A percentile compares a stretch with the other conserved stretches of the same genome.
phyloP scores from a whole-genome alignment of 2,888 invertebrate species.

The Orthosia gracilis region DNA sequence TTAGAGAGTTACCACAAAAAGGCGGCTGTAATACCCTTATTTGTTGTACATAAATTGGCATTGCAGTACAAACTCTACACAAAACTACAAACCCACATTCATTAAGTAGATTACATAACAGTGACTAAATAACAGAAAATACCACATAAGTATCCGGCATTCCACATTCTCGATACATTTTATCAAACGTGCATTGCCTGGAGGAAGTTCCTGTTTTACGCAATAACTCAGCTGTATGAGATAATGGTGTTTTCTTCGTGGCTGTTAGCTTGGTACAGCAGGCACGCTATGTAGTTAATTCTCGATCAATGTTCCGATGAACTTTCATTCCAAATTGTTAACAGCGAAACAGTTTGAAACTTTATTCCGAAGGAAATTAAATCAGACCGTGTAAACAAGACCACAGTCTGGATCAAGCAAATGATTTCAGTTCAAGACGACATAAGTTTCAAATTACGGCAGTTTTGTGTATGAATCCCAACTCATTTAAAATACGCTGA shows the following conservation, averaged over 20 bases:
- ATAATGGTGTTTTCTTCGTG: conserved; percentile 55
- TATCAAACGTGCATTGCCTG: conserved; percentile 51
- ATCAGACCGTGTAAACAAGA: conserved; percentile 72
- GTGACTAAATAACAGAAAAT: conserved; percentile 41
- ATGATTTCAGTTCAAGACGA: conserved; percentile 73
- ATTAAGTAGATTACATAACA: conserved; percentile 31
- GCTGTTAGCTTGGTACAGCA: conserved; percentile 33
- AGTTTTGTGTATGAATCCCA: conserved; percentile 71
- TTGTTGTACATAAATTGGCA: conserved; percentile 25
- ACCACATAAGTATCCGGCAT: conserved; percentile 27
- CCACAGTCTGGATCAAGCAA: conserved; percentile 64
- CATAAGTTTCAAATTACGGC: conserved; percentile 76
- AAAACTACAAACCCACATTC: conserved; percentile 12
- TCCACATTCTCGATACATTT: conserved; percentile 54
- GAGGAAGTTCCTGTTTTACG: conserved; percentile 55
- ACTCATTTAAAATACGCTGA: conserved; percentile 85
- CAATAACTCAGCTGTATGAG: conserved; percentile 58
- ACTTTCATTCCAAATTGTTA: conserved; percentile 50
- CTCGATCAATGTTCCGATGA: conserved; percentile 26
- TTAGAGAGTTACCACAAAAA: conserved; percentile 1
- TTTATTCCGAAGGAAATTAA: conserved; percentile 64
- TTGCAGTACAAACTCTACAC: neutral
- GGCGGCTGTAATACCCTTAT: neutral
- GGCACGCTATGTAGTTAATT: conserved; percentile 36
- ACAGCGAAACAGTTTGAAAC: conserved; percentile 57